Evolutionary conservation across 1,140 invertebrate genomes (phyloP), one percentile per base, ranked within the genome.

Genomic region (Eriosoma lanigerum): DNA sequence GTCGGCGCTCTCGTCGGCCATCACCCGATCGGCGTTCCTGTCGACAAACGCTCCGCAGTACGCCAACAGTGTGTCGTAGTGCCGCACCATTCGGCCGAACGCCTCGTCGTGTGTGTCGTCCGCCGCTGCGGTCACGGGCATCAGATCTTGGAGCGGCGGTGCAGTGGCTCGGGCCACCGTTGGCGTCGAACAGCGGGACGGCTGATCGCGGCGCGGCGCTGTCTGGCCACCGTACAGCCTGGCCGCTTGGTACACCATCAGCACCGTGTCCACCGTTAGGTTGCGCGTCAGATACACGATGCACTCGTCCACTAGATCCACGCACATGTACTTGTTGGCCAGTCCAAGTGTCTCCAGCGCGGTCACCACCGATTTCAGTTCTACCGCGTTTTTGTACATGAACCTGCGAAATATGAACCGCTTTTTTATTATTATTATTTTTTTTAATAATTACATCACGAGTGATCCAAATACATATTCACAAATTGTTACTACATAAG

Each of bases 291-390:
- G 86, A 73, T 89, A 91, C 12, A 87, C 85, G 4, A 91, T 88
- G 76, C 91, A 92, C 15, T 89, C 84, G 64, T 88, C 85, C 19
- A 89, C 89, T 13, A 93, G 86, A 46, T 88, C 89, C 2, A 88
- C 87, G 80, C 91, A 91, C 6, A 91, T 85, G 82, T 92, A 93
- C 81, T 91, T 90, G 83, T 92, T 89, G 9, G 91, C 90, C 1
- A 89, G 90, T 83, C 91, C 89, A 0, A 93, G 87, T 0, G 91
- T 90, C 10, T 87, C 87, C 21, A 92, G 85, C 13, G 91, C 90
- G 1, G 90, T 90, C 1, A 86, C 86, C 2, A 91, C 89, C 0
- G 90, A 89, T 73, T 90, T 88, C 38, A 93, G 87, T 46, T 88
- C 86, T 10, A 91, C 88, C 1, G 89, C 87, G 58, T 91, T 88